Evolutionary conservation across 30 jellyfish, hydroid and myxozoan genomes (phyloP).

Genomic region (Pelagia noctiluca): DNA sequence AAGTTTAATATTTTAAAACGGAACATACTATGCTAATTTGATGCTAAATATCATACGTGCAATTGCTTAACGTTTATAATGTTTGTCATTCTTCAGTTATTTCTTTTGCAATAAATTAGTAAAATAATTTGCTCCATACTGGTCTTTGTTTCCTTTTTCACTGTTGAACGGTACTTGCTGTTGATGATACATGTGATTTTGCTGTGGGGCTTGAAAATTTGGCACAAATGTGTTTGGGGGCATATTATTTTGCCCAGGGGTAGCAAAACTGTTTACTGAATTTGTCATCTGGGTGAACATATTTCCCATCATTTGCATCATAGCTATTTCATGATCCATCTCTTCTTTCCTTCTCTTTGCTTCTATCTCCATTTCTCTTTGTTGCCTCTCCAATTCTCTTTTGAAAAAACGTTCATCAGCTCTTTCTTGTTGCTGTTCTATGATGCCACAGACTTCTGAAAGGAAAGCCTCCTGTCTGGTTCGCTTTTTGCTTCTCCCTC

Average conservation of each 20-base stretch:
- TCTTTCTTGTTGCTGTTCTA: conserved; percentile 33
- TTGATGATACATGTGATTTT: background rate
- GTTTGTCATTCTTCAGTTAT: no score
- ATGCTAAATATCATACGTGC: no score
- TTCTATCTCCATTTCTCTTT: conserved; percentile 3
- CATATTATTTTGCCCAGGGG: background rate
- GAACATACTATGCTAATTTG: background rate
- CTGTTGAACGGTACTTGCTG: conserved; percentile 14
- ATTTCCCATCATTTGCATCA: conserved; percentile 65
- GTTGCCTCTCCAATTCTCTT: conserved; percentile 30
- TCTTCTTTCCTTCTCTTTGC: conserved; percentile 49
- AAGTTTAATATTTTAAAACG: background rate
- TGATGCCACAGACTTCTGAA: conserved; percentile 1
- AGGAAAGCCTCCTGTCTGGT: conserved; percentile 48
- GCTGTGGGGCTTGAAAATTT: background rate
- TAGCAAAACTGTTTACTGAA: background rate
- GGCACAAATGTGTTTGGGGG: background rate
- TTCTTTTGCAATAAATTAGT: background rate
- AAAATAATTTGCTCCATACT: background rate
- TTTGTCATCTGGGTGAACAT: conserved; percentile 38
- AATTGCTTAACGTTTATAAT: no score
- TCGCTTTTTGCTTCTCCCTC: conserved; percentile 39
- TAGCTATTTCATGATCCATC: conserved; percentile 26
- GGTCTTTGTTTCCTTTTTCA: background rate
- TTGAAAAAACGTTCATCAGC: conserved; percentile 50